A percentile compares a stretch with the other conserved stretches of the same genome.
These are phyloP conservation scores for Ascaphus truei DNA, from an alignment of 2,113 vertebrate species.

Conservation along the genomic window DNA sequence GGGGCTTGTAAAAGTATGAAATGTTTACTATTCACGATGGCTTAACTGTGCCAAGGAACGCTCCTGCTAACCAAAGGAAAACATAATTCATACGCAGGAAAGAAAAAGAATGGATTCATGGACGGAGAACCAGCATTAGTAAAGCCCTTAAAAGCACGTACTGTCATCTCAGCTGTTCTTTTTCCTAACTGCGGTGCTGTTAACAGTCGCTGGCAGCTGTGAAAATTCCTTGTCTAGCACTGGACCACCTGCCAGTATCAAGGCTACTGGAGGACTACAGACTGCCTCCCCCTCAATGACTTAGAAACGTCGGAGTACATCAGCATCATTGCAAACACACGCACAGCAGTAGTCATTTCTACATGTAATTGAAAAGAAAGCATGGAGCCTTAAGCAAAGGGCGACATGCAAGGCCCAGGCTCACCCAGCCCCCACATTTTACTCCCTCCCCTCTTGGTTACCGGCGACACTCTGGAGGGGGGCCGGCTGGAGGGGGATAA, in stretches of 20 bases:
- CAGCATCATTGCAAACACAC: conserved; percentile 15
- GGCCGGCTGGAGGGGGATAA: conserved; percentile 10
- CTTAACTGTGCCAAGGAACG: not conserved
- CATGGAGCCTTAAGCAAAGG: too few species aligned
- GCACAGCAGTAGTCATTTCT: not conserved
- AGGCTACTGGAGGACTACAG: conserved; percentile 8
- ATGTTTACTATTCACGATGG: not conserved
- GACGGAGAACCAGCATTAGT: conserved; percentile 4
- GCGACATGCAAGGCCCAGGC: too few species aligned
- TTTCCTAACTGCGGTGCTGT: conserved; percentile 12
- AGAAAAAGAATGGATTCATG: not conserved
- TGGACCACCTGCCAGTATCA: conserved; percentile 43
- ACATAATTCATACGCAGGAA: not conserved
- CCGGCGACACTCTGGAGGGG: too few species aligned
- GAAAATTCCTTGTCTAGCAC: conserved; percentile 26
- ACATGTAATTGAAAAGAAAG: not conserved
- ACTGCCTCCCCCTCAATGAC: conserved; percentile 13
- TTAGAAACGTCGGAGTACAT: conserved; percentile 31
- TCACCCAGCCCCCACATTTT: too few species aligned
- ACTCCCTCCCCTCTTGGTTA: too few species aligned
- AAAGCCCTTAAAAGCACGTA: conserved; percentile 21
- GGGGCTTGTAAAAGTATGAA: not conserved
- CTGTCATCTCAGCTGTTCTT: conserved; percentile 53
- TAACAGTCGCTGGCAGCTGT: conserved; percentile 48
- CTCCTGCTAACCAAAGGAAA: not conserved